Evolutionary conservation across 2,888 invertebrate genomes (phyloP).

Genomic region (Cheilosia grossa): DNA sequence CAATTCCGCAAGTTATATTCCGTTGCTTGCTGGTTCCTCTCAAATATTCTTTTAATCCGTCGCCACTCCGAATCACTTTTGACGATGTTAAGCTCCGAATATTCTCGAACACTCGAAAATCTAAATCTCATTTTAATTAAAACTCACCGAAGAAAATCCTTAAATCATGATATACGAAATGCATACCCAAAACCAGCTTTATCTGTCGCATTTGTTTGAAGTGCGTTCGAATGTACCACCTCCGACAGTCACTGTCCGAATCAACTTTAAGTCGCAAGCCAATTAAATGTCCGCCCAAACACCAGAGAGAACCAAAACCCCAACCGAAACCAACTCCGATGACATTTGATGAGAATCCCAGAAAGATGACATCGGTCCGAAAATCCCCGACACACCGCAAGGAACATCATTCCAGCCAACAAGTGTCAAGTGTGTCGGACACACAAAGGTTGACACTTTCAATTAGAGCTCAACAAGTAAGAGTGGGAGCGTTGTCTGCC

Average conservation of each 20-base stretch:
- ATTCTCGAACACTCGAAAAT: no score
- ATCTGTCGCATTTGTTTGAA: conserved; percentile 1
- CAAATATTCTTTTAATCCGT: no score
- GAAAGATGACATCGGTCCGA: conserved; percentile 67
- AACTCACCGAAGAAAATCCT: conserved; percentile 4
- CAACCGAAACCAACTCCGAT: neutral
- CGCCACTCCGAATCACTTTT: neutral
- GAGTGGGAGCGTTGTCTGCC: conserved; percentile 3
- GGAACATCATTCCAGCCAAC: conserved; percentile 33
- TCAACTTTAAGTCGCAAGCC: conserved; percentile 42
- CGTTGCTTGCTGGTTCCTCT: no score
- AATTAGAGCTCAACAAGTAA: conserved; percentile 52
- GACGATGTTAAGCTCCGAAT: neutral
- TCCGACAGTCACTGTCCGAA: conserved; percentile 8
- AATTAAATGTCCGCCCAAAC: conserved; percentile 67
- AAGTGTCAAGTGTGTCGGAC: conserved; percentile 24
- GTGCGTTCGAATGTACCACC: conserved; percentile 11
- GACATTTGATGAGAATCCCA: conserved; percentile 62
- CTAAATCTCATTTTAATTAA: conserved; percentile 12
- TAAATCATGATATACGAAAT: conserved; percentile 10
- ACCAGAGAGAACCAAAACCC: neutral
- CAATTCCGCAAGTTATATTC: no score
- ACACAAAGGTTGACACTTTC: conserved; percentile 59
- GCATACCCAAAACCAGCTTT: neutral
- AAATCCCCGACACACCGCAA: conserved; percentile 10